Percentiles rank a stretch among this genome's conserved stretches.
These are phyloP conservation scores for Tapirus terrestris DNA, from an alignment of 2,113 vertebrate genomes.

Conservation along the genomic window DNA sequence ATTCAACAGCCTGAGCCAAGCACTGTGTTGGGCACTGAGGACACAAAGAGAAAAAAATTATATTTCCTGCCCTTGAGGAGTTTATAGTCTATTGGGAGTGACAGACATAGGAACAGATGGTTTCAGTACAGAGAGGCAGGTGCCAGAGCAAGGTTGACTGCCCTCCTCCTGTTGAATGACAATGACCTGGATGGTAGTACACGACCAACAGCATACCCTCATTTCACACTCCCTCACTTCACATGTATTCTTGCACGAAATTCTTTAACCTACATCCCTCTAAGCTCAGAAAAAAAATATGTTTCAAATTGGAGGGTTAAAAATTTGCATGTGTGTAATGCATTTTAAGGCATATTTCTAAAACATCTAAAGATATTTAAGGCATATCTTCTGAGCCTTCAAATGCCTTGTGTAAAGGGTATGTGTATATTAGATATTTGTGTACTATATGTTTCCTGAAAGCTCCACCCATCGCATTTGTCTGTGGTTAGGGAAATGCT, in stretches of 20 bases:
- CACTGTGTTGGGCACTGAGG: background rate
- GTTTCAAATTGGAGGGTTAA: constrained; percentile 27
- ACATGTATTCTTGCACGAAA: background rate
- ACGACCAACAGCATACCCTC: background rate
- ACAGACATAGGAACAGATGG: background rate
- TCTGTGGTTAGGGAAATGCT: background rate
- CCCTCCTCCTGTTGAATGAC: background rate
- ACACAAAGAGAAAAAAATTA: constrained; percentile 43
- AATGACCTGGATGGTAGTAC: background rate
- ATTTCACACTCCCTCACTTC: background rate
- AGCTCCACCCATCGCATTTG: background rate
- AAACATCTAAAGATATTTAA: background rate
- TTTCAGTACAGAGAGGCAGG: background rate
- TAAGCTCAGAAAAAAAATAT: background rate
- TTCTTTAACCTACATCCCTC: background rate
- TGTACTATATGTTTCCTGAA: background rate
- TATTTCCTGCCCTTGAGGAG: constrained; percentile 30
- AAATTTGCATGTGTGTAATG: background rate
- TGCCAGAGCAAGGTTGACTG: background rate
- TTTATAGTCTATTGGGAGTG: background rate
- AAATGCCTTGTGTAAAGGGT: background rate
- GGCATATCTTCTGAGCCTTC: background rate
- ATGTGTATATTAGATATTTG: background rate
- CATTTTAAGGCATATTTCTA: background rate
- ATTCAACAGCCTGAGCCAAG: background rate